A percentile compares a stretch with the other conserved stretches of the same genome.
Evolutionary conservation across 2,113 vertebrate species (phyloP).

Genomic region (Gavia stellata): DNA sequence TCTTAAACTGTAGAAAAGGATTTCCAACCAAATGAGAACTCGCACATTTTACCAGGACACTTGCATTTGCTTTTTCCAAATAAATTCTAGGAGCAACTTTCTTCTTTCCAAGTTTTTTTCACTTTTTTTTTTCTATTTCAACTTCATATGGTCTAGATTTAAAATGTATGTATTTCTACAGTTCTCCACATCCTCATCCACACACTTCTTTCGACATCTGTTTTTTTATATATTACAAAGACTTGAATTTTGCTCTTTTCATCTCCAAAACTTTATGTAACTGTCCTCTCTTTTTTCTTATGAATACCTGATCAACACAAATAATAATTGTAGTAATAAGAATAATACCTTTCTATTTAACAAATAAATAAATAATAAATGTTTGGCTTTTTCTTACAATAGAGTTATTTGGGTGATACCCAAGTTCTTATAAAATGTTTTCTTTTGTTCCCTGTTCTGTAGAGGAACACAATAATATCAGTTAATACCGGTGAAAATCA

Average conservation of each 20-base stretch:
- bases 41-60: accelerated
- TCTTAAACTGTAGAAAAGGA: not conserved
- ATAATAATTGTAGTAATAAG: not conserved
- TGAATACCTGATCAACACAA: not conserved
- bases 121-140: not conserved
- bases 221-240: not conserved
- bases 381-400: accelerated
- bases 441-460: not conserved
- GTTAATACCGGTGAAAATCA: not conserved
- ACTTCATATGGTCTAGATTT: not conserved
- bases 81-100: not conserved
- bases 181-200: not conserved
- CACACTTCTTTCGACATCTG: not conserved
- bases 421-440: not conserved
- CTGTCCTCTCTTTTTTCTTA: not conserved
- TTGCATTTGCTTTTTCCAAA: not conserved
- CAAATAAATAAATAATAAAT: not conserved
- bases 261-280: not conserved
- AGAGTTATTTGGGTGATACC: not conserved
- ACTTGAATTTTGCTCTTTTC: not conserved
- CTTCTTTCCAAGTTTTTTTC: not conserved
- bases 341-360: not conserved
- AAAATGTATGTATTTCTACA: not conserved
- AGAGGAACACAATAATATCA: not conserved
- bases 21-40: not conserved